These are phyloP conservation scores for Melieria omissa DNA, from an alignment of 2,888 invertebrate genomes.

Conservation along the genomic window DNA sequence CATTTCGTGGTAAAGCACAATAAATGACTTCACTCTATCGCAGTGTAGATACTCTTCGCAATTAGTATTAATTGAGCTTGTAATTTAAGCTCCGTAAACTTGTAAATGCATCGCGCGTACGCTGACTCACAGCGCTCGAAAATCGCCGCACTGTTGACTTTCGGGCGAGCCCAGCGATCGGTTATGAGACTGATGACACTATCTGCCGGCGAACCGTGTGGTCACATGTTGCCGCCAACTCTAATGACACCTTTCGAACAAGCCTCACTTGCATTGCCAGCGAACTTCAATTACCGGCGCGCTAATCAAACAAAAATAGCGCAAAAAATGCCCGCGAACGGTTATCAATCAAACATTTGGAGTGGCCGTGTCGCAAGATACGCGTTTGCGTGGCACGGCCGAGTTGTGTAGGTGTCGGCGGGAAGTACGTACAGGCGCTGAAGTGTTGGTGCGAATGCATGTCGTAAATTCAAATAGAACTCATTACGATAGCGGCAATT, in stretches of 20 bases:
- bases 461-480: conserved; percentile 2
- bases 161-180: no score
- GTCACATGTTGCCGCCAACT: conserved; percentile 54
- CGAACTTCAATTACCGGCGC: background rate
- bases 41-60: background rate
- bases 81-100: background rate
- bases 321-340: conserved; percentile 13
- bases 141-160: no score
- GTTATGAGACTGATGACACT: background rate
- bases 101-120: background rate
- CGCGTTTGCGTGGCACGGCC: background rate
- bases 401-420: no score
- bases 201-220: background rate
- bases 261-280: conserved; percentile 29
- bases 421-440: background rate
- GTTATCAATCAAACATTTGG: conserved; percentile 53
- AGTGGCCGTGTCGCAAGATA: conserved; percentile 20
- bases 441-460: background rate
- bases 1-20: no score
- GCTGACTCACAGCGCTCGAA: no score
- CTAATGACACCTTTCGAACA: conserved; percentile 50
- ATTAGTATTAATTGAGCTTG: conserved; percentile 1
- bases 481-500: background rate
- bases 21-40: no score
- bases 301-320: no score